These are phyloP conservation scores for Esox niger DNA, from an alignment of 2,113 vertebrate genomes.

Conservation along the genomic window DNA sequence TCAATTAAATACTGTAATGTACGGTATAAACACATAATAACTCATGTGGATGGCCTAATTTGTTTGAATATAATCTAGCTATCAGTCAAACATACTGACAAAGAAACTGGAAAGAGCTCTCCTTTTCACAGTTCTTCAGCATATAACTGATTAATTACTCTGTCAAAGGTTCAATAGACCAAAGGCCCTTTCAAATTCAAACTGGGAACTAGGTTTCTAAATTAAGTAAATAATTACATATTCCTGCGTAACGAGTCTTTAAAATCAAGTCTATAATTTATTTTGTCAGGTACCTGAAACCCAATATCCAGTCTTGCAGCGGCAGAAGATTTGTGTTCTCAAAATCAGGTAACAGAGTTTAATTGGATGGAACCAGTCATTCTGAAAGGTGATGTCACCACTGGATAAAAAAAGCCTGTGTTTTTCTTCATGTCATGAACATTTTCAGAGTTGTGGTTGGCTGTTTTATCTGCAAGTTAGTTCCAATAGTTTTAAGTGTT, in stretches of 20 bases:
- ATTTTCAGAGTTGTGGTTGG: constrained; percentile 15
- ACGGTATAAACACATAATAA: background rate
- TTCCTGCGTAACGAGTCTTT: too few relatives aligned
- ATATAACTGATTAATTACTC: too few relatives aligned
- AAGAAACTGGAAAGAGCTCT: too few relatives aligned
- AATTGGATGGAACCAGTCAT: background rate
- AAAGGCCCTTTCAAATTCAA: background rate
- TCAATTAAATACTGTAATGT: background rate
- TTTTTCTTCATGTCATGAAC: constrained; percentile 1
- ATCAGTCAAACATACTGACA: too few relatives aligned
- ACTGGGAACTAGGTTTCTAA: background rate
- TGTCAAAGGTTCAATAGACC: background rate
- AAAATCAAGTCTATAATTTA: too few relatives aligned
- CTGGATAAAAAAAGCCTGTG: background rate
- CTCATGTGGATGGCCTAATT: too few relatives aligned
- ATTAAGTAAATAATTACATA: too few relatives aligned
- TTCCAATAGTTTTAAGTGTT: constrained; percentile 40
- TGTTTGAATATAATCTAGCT: too few relatives aligned
- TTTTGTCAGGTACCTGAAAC: too few relatives aligned
- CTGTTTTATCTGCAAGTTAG: constrained; percentile 24
- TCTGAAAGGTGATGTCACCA: background rate
- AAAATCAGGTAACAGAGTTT: background rate
- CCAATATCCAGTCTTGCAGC: too few relatives aligned
- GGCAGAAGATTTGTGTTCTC: too few relatives aligned
- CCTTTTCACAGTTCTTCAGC: too few relatives aligned